Conservation (phyloP, 2,113 vertebrate species). For the Tachysurus vachellii region DNA sequence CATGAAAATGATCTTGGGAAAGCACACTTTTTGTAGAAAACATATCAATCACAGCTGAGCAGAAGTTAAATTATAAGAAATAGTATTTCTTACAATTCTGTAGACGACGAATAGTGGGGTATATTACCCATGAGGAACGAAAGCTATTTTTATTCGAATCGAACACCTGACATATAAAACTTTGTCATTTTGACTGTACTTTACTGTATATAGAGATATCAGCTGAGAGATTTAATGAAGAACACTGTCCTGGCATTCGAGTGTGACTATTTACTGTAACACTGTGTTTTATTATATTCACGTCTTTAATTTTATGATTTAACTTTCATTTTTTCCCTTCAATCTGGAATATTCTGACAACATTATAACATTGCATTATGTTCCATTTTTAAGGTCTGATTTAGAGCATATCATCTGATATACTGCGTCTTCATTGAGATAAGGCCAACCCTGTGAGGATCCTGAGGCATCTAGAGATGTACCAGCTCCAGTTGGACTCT, state of each 20-base stretch:
- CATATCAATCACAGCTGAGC: not conserved
- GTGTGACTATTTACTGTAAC: no score
- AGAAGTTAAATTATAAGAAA: not conserved
- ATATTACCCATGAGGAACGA: not conserved
- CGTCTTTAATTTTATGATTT: no score
- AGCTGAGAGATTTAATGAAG: not conserved
- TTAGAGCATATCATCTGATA: no score
- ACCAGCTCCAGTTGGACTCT: no score
- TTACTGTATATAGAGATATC: not conserved
- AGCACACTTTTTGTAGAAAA: conserved; percentile 9
- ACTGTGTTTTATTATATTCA: no score
- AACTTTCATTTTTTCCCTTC: no score
- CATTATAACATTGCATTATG: no score
- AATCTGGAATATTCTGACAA: no score
- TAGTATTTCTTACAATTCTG: not conserved
- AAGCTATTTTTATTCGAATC: not conserved
- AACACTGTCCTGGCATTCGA: not conserved
- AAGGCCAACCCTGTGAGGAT: no score
- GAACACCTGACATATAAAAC: not conserved
- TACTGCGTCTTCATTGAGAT: no score
- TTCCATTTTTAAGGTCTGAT: no score
- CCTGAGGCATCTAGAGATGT: no score
- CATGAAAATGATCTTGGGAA: conserved; percentile 11
- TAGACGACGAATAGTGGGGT: not conserved
- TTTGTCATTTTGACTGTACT: not conserved